phyloP scores from a whole-genome alignment of 2,888 invertebrate genomes.

The Pilophorus perplexus region DNA sequence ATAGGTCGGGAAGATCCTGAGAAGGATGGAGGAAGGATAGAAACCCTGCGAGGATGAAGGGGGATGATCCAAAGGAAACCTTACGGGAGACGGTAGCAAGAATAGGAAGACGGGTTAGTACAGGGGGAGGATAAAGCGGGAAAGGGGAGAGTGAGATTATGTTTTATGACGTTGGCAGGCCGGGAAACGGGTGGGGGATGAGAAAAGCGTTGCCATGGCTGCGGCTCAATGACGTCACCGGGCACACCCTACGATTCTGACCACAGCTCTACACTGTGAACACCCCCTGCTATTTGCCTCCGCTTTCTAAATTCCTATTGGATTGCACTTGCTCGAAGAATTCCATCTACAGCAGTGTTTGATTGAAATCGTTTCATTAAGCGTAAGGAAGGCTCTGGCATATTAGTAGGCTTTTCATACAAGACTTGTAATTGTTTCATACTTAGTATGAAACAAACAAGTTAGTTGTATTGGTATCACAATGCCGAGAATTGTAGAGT shows the following conservation, averaged over 20 bases:
- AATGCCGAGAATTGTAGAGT: too few species aligned
- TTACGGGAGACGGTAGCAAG: not conserved
- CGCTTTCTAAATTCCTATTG: not conserved
- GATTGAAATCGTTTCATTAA: too few species aligned
- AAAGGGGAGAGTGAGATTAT: not conserved
- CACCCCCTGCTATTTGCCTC: not conserved
- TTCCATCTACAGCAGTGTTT: too few species aligned
- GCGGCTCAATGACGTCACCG: not conserved
- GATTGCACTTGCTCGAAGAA: not conserved
- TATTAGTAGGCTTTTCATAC: too few species aligned
- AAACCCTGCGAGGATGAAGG: not conserved
- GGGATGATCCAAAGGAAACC: too few species aligned
- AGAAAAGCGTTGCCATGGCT: conserved; percentile 1
- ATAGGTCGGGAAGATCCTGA: too few species aligned
- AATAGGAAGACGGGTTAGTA: not conserved
- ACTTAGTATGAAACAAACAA: too few species aligned
- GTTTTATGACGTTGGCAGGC: not conserved
- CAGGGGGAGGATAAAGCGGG: not conserved
- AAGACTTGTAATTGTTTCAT: too few species aligned
- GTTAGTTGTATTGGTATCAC: too few species aligned
- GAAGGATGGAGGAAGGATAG: not conserved
- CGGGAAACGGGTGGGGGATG: not conserved
- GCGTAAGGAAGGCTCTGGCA: too few species aligned
- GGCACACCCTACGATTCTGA: conserved; percentile 17
- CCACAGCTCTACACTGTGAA: conserved; percentile 2